Percentiles rank a stretch among this genome's conserved stretches.
Conservation (phyloP, 2,888 invertebrate genomes). For the Malthinus flaveolus region DNA sequence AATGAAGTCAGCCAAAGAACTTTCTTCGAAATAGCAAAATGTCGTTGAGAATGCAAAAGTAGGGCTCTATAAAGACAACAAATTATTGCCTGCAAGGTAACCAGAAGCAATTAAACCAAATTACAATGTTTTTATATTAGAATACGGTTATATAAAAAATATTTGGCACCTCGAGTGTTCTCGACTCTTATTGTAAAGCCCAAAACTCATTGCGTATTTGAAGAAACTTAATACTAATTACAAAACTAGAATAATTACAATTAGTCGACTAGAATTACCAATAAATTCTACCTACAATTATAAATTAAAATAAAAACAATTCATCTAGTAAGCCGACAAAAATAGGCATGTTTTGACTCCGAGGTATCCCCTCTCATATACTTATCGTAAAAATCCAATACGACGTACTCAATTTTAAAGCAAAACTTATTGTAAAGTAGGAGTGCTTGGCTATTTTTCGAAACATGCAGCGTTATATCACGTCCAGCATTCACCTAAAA, state of each 20-base stretch:
- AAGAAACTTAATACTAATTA: too few relatives aligned
- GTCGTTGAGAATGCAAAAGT: too few relatives aligned
- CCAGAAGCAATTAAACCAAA: too few relatives aligned
- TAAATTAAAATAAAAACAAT: neutral
- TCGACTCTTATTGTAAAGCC: too few relatives aligned
- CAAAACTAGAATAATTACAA: neutral
- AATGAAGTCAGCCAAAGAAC: too few relatives aligned
- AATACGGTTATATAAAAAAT: too few relatives aligned
- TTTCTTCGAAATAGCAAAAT: too few relatives aligned
- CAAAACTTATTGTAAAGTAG: constrained; percentile 92
- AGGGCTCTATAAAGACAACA: too few relatives aligned
- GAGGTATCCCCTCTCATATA: constrained; percentile 79
- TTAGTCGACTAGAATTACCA: neutral
- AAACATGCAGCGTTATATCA: constrained; percentile 90
- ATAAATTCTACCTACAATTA: neutral
- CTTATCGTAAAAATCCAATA: constrained; percentile 90
- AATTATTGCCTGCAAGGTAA: too few relatives aligned
- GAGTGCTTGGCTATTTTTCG: constrained; percentile 85
- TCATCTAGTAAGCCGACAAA: constrained; percentile 65
- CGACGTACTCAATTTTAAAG: constrained; percentile 89
- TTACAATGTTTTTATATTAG: too few relatives aligned
- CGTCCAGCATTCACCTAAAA: constrained; percentile 78
- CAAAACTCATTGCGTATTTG: too few relatives aligned
- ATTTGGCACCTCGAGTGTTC: too few relatives aligned
- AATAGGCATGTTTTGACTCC: constrained; percentile 87